These are phyloP conservation scores for Euwallacea similis DNA, from an alignment of 1,140 invertebrate genomes.

Conservation along the genomic window DNA sequence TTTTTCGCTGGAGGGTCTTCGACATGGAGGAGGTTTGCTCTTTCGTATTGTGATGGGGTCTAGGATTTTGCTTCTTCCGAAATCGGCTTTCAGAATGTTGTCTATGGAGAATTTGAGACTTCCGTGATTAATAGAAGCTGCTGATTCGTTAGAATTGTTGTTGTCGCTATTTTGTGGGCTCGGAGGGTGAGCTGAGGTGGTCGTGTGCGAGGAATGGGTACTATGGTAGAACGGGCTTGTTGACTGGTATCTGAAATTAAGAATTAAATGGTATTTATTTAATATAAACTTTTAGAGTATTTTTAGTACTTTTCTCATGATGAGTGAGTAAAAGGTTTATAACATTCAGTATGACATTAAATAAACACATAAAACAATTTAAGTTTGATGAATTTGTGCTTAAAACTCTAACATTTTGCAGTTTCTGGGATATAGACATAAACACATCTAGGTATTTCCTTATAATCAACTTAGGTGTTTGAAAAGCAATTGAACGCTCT, in stretches of 20 bases:
- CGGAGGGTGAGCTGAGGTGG: conserved; percentile 42
- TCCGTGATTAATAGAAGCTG: conserved; percentile 58
- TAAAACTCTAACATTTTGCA: too few species aligned
- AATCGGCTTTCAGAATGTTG: conserved; percentile 88
- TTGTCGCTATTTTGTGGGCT: conserved; percentile 43
- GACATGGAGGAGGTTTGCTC: conserved; percentile 48
- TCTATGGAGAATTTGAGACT: conserved; percentile 89
- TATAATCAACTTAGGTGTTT: too few species aligned
- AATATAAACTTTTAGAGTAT: too few species aligned
- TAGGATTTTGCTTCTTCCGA: conserved; percentile 70
- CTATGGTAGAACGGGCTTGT: conserved; percentile 35
- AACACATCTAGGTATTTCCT: too few species aligned
- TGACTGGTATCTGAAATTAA: conserved; percentile 25
- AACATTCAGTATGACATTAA: too few species aligned
- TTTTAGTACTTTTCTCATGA: too few species aligned
- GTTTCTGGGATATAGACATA: too few species aligned
- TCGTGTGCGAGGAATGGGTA: conserved; percentile 31
- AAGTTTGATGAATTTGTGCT: too few species aligned
- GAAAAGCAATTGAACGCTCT: too few species aligned
- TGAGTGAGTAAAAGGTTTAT: too few species aligned
- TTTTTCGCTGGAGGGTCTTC: conserved; percentile 23
- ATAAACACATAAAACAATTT: too few species aligned
- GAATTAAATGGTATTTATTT: background rate
- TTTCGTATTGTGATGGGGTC: conserved; percentile 68
- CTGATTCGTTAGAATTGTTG: conserved; percentile 56